A percentile compares a stretch with the other conserved stretches of the same genome.
phyloP scores from a whole-genome alignment of 2,113 vertebrate genomes.

The Passer domesticus region DNA sequence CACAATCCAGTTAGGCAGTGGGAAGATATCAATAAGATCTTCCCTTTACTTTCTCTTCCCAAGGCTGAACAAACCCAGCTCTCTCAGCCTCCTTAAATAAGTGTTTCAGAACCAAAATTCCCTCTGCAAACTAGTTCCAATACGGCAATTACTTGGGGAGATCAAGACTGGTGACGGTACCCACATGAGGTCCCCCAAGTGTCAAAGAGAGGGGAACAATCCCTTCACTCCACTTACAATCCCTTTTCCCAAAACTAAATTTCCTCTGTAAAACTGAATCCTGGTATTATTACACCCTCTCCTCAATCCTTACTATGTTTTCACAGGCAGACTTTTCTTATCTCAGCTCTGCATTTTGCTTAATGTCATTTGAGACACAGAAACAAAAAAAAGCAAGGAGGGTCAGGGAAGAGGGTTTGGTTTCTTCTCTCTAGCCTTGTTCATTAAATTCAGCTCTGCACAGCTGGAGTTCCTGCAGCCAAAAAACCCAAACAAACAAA shows the following conservation, averaged over 20 bases:
- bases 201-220: not conserved
- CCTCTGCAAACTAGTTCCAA: not conserved
- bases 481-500: not conserved
- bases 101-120: not conserved
- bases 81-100: not conserved
- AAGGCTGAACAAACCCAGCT: not conserved
- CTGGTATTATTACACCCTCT: not conserved
- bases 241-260: not conserved
- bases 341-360: not conserved
- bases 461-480: not conserved
- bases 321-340: not conserved
- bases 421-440: not conserved
- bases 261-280: not conserved
- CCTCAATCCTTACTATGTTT: not conserved
- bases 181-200: not conserved
- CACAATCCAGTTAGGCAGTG: not conserved
- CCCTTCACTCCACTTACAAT: not conserved
- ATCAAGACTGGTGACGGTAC: not conserved
- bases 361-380: not conserved
- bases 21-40: not conserved
- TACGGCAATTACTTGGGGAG: not conserved
- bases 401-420: not conserved
- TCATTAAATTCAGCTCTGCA: not conserved
- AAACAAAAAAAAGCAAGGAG: not conserved
- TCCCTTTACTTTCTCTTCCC: not conserved